Evolutionary conservation across 2,888 invertebrate species (phyloP), one percentile per base, ranked within the genome.

Genomic region (Eupithecia abbreviata): DNA sequence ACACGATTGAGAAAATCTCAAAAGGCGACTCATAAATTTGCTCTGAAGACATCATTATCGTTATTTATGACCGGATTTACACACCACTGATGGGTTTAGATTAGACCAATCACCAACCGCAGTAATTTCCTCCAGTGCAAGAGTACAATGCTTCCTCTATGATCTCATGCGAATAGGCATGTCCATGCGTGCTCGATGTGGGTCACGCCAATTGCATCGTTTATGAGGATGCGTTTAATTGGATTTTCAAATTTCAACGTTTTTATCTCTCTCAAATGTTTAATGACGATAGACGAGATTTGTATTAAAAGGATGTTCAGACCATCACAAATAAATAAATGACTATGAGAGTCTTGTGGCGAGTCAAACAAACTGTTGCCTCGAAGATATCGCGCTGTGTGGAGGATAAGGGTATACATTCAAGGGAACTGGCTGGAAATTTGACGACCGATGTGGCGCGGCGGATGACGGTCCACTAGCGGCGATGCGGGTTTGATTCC

Each of bases 161-260:
- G 83, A 83, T 81, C 80, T 81, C 82, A 80, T 75, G 45, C 49
- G 51, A 72, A 71, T 74, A 55, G 58, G 45, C 76, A 80, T 75
- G 45, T 66, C 49, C 68, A 43, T 51, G 69, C 42, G 76, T 62
- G 73, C 79, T 12, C 18, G 30, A 78, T 76, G 72, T 82, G 79
- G 81, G 81, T 80, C 80, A 78, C 72, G 45, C 67, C 80, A 81
- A 81, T 82, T 82, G 80, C 76, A 41, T 68, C 42, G 55, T 67
- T 73, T 74, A 82, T 80, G 79, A 82, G 82, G 82, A 82, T 80
- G 81, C 76, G 42, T 76, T 74, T 77, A 79, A 78, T 80, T 81
- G 71, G 43, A 2, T 9, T 62, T 62, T 30, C 62, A 62, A 67
- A 78, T 55, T 80, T 72, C 49, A 74, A 69, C 62, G 78, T 74